Evolutionary conservation across 2,797 vertebrate genomes (phyloP).

Genomic region (Periophthalmus magnuspinnatus): DNA sequence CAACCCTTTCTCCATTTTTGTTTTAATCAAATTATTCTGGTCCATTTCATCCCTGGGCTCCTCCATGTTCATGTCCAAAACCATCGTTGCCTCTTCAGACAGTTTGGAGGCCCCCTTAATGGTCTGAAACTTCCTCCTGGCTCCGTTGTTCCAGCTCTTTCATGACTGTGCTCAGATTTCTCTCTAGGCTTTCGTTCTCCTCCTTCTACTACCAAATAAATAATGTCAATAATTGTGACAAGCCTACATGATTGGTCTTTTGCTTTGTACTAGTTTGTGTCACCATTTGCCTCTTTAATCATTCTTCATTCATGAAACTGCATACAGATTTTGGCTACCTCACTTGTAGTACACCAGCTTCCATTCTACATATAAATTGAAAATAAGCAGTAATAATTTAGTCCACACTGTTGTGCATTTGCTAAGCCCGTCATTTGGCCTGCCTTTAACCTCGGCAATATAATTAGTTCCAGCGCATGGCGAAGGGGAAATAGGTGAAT

Average conservation of each 20-base stretch:
- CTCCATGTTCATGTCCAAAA: background rate
- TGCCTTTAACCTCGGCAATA: background rate
- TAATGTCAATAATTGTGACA: background rate
- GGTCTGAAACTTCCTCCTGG: background rate
- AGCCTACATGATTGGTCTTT: background rate
- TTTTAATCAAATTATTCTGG: background rate
- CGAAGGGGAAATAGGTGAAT: conserved; percentile 1
- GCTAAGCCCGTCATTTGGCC: background rate
- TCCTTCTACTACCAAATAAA: background rate
- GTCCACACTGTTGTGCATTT: conserved; percentile 5
- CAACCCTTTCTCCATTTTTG: background rate
- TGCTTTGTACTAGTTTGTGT: background rate
- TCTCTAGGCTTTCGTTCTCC: background rate
- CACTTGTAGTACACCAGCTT: background rate
- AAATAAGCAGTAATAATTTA: conserved; percentile 5
- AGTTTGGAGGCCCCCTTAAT: background rate
- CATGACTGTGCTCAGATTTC: background rate
- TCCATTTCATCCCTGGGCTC: background rate
- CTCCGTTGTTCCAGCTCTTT: background rate
- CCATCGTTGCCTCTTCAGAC: background rate
- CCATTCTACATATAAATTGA: background rate
- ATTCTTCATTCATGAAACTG: background rate
- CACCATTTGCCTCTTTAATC: background rate
- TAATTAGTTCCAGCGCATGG: conserved; percentile 8
- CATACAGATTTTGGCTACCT: background rate